These are phyloP conservation scores for Xestobium rufovillosum DNA, from an alignment of 2,888 invertebrate genomes.

Conservation along the genomic window DNA sequence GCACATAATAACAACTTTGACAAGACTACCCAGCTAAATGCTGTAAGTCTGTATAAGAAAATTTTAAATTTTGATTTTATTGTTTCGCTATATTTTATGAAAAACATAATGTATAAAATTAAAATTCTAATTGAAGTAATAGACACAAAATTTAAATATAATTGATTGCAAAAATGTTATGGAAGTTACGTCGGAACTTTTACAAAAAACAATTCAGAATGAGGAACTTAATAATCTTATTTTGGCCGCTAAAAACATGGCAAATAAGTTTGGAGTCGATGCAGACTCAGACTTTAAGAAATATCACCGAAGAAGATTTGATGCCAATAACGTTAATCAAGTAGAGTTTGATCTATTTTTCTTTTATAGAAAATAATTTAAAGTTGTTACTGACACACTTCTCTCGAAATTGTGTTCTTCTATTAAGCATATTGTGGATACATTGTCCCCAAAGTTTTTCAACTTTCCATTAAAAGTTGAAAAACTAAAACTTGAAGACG, in stretches of 20 bases:
- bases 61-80: conserved; percentile 6
- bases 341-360: neutral
- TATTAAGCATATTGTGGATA: neutral
- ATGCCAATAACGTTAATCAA: neutral
- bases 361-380: conserved; percentile 1
- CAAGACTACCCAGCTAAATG: neutral
- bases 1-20: conserved; percentile 7
- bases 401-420: neutral
- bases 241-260: neutral
- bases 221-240: neutral
- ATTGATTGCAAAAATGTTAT: no score
- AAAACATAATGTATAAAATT: conserved; percentile 6
- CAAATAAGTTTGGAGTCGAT: neutral
- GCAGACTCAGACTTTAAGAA: neutral
- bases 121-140: conserved; percentile 6
- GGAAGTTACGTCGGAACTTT: no score
- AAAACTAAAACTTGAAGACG: neutral
- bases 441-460: neutral
- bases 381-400: no score
- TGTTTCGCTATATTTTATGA: conserved; percentile 7
- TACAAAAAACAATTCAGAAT: no score
- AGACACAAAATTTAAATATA: no score
- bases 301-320: conserved; percentile 1
- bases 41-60: neutral
- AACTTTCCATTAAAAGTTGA: neutral